Percentiles rank a stretch among this genome's conserved stretches.
phyloP scores from a whole-genome alignment of 2,113 vertebrate species.

The Gyps fulvus region DNA sequence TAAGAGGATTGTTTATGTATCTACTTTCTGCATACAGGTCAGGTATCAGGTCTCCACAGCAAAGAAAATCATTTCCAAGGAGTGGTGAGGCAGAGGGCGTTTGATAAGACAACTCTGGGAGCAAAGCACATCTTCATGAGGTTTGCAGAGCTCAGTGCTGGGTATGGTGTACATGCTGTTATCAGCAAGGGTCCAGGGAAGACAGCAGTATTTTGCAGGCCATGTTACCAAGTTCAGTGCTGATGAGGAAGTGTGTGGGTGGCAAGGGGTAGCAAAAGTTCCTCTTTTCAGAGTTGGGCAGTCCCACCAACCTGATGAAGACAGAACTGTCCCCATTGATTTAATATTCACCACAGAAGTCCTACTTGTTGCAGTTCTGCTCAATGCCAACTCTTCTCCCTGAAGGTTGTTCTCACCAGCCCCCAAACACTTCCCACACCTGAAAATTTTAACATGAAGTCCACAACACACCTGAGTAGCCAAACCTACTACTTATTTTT shows the following conservation, averaged over 20 bases:
- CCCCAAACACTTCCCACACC: neutral
- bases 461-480: neutral
- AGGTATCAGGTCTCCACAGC: neutral
- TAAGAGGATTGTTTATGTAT: neutral
- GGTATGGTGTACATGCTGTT: neutral
- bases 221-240: accelerated
- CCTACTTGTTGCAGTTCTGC: neutral
- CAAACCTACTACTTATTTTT: neutral
- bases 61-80: neutral
- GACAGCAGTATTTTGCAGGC: accelerated
- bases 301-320: neutral
- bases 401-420: neutral
- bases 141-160: neutral
- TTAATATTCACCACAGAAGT: neutral
- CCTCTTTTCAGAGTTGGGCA: neutral
- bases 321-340: neutral
- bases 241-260: neutral
- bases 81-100: accelerated
- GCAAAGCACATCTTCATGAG: neutral
- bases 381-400: neutral
- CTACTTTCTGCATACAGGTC: neutral
- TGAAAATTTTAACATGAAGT: neutral
- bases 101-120: neutral
- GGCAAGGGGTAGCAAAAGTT: neutral
- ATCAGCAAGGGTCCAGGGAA: neutral